phyloP scores from a whole-genome alignment of 1,140 invertebrate species.

The Grapholita molesta region DNA sequence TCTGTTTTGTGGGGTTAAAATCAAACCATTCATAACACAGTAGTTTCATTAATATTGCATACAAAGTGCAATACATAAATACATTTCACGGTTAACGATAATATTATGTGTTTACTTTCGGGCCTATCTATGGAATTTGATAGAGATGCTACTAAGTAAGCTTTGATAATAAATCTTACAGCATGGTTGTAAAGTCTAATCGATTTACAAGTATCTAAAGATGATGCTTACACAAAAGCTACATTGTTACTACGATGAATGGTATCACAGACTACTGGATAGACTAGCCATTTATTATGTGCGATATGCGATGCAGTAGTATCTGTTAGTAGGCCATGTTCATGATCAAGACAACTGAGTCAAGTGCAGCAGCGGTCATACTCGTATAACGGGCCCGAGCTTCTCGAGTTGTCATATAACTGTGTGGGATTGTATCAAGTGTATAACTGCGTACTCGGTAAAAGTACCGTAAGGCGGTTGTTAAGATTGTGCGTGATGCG shows the following conservation, averaged over 20 bases:
- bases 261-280: not conserved
- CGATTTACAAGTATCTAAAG: not conserved
- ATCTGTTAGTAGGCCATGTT: conserved; percentile 11
- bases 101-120: no score
- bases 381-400: not conserved
- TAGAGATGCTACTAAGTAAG: not conserved
- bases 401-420: not conserved
- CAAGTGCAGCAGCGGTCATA: conserved; percentile 11
- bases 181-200: not conserved
- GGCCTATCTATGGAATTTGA: no score
- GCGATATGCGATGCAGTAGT: no score
- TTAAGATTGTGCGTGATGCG: no score
- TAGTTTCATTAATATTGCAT: no score
- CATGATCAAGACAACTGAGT: not conserved
- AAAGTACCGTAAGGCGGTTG: no score
- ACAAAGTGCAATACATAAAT: no score
- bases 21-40: no score
- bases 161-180: not conserved
- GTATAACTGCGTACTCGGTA: not conserved
- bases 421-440: not conserved
- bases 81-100: no score
- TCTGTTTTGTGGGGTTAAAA: no score
- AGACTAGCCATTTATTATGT: not conserved
- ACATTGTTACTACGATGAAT: no score
- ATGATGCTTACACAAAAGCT: no score